These are phyloP conservation scores for Eristalis intricaria DNA, from an alignment of 2,888 invertebrate species.

Conservation along the genomic window DNA sequence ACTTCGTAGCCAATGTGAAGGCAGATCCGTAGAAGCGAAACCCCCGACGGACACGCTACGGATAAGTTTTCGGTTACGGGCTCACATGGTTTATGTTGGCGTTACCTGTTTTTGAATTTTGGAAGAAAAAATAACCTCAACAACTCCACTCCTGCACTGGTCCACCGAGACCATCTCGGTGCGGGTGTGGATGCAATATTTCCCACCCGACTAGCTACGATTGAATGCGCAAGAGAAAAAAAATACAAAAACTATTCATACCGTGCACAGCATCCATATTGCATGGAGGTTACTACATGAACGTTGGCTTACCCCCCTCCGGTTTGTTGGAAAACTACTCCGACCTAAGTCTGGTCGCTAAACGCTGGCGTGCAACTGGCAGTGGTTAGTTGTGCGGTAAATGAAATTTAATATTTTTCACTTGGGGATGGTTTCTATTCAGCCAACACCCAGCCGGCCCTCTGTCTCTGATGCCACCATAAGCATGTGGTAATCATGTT, in stretches of 20 bases:
- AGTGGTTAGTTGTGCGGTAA: constrained; percentile 66
- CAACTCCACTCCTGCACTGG: background rate
- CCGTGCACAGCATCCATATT: background rate
- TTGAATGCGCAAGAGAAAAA: background rate
- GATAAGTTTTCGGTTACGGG: constrained; percentile 8
- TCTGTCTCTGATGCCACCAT: constrained; percentile 44
- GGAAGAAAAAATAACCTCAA: background rate
- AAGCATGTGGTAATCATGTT: constrained; percentile 72
- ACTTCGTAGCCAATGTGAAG: background rate
- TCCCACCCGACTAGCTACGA: constrained; percentile 12
- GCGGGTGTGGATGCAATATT: constrained; percentile 21
- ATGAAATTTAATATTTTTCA: constrained; percentile 69
- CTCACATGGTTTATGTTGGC: constrained; percentile 19
- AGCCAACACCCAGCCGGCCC: constrained; percentile 2
- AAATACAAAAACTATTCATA: constrained; percentile 13
- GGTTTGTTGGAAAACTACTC: background rate
- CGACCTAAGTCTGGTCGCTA: constrained; percentile 26
- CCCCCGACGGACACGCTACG: background rate
- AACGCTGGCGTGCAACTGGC: constrained; percentile 65
- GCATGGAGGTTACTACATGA: background rate
- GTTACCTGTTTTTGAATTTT: constrained; percentile 14
- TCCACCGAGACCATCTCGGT: background rate
- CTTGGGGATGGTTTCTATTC: constrained; percentile 14
- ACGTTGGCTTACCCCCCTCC: constrained; percentile 1
- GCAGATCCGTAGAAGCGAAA: background rate